phyloP scores from a whole-genome alignment of 2,888 invertebrate genomes.

The Lasioglossum leucozonium region DNA sequence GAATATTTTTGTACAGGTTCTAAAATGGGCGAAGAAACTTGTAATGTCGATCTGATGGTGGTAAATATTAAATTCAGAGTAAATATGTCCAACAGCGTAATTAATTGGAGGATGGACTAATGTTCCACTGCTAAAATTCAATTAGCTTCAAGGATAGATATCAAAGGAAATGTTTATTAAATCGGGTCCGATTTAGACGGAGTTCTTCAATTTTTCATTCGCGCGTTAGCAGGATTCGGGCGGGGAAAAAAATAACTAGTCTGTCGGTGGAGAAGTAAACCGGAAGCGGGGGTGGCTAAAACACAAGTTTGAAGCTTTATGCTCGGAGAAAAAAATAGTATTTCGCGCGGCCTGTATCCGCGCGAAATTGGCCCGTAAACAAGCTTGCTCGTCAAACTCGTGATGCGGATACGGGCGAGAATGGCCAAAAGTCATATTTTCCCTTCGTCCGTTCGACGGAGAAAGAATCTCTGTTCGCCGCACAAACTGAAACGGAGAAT shows the following conservation, averaged over 20 bases:
- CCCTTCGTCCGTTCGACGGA: constrained; percentile 48
- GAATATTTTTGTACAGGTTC: too few species aligned
- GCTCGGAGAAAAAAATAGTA: constrained; percentile 57
- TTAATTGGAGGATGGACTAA: neutral
- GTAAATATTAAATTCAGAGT: too few species aligned
- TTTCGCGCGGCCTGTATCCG: constrained; percentile 67
- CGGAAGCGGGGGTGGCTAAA: constrained; percentile 46
- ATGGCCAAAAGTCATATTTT: constrained; percentile 68
- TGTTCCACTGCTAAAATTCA: neutral
- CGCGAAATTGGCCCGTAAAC: constrained; percentile 71
- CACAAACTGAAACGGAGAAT: constrained; percentile 12
- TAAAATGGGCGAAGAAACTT: too few species aligned
- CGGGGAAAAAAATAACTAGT: constrained; percentile 26
- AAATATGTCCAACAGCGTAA: too few species aligned
- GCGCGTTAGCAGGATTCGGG: constrained; percentile 18
- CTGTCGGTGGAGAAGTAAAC: constrained; percentile 26
- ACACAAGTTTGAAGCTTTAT: constrained; percentile 63
- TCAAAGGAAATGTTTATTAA: neutral
- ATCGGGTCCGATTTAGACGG: neutral
- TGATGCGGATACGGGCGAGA: constrained; percentile 66
- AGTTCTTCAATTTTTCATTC: constrained; percentile 2
- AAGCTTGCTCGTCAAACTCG: constrained; percentile 71
- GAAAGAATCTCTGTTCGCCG: constrained; percentile 46
- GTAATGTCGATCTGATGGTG: too few species aligned
- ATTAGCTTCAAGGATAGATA: neutral